Conservation (phyloP, 1,140 invertebrate species). For the Cyphomyrmex costatus region DNA sequence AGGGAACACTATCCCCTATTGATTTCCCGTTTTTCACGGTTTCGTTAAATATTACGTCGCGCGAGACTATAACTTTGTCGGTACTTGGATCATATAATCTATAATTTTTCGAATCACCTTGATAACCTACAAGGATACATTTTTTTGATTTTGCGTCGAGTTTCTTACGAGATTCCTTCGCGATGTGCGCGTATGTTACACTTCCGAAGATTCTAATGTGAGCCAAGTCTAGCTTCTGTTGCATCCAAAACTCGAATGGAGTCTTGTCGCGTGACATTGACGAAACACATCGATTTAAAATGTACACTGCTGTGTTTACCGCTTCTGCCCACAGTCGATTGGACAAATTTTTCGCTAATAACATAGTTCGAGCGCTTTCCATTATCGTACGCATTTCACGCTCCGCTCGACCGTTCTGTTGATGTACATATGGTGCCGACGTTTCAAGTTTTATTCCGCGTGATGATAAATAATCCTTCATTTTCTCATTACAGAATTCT, state of each 20-base stretch:
- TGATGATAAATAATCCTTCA: not conserved
- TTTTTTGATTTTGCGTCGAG: too few species aligned
- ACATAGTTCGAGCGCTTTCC: too few species aligned
- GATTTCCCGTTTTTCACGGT: not conserved
- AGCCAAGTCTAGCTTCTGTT: not conserved
- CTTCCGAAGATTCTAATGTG: not conserved
- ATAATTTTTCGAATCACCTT: too few species aligned
- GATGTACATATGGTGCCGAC: not conserved
- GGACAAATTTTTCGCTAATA: too few species aligned
- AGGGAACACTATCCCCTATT: not conserved
- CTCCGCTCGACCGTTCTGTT: too few species aligned
- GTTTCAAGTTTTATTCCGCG: not conserved
- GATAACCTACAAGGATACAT: too few species aligned
- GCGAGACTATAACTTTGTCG: not conserved
- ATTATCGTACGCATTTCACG: too few species aligned
- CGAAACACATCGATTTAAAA: too few species aligned
- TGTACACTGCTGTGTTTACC: too few species aligned
- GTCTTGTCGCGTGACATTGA: not conserved
- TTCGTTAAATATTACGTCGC: not conserved
- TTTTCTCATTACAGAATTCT: not conserved
- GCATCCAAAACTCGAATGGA: not conserved
- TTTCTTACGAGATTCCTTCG: too few species aligned
- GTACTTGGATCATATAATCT: not conserved
- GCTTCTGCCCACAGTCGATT: too few species aligned
- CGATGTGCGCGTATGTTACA: not conserved